phyloP scores from a whole-genome alignment of 1,140 invertebrate species.

The Argopecten irradians region DNA sequence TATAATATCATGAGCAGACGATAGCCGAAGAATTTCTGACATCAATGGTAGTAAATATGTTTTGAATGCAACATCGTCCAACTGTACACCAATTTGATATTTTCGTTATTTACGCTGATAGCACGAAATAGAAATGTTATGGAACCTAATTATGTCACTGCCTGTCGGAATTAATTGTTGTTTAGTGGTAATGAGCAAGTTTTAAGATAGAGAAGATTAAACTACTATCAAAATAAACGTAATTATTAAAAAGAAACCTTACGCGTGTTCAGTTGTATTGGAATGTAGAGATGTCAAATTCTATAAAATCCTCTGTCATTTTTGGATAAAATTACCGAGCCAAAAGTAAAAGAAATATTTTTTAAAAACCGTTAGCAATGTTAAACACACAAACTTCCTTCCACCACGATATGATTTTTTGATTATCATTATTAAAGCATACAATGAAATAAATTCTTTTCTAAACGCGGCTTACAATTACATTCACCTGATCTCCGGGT shows the following conservation, averaged over 20 bases:
- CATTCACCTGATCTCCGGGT: not conserved
- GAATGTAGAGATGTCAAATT: not conserved
- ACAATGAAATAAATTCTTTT: not conserved
- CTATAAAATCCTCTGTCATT: not conserved
- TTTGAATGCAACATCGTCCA: not conserved
- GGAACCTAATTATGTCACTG: not conserved
- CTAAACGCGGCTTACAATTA: not conserved
- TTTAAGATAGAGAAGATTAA: no score
- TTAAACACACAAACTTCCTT: not conserved
- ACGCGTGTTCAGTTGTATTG: no score
- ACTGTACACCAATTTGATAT: not conserved
- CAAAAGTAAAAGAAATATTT: not conserved
- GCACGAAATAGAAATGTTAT: not conserved
- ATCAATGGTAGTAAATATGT: not conserved
- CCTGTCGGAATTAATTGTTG: no score
- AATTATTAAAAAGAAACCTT: no score
- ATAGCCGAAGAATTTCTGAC: not conserved
- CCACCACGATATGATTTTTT: not conserved
- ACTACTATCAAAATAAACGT: no score
- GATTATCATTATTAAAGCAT: not conserved
- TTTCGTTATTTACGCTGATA: not conserved
- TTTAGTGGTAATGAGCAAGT: no score
- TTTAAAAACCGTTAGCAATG: not conserved
- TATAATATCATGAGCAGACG: not conserved
- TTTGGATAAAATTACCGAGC: not conserved